These are phyloP conservation scores for Bungarus multicinctus DNA, from an alignment of 2,113 vertebrate species.

Conservation along the genomic window DNA sequence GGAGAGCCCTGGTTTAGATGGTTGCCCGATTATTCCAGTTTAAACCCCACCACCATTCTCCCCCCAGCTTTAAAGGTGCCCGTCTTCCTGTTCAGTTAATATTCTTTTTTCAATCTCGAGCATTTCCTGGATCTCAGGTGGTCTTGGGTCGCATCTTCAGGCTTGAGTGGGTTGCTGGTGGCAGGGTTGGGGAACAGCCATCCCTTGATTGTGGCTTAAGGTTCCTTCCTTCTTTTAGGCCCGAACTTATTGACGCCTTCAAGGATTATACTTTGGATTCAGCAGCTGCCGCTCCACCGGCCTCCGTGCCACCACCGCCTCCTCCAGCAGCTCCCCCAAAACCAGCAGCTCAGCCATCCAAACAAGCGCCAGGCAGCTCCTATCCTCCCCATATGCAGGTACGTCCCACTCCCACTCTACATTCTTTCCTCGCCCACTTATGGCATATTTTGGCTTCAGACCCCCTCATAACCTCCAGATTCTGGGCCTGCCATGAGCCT, in stretches of 20 bases:
- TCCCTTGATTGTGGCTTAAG: background rate
- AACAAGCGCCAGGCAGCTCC: slow-evolving; percentile 89
- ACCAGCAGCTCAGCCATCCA: slow-evolving; percentile 63
- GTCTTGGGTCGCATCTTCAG: background rate
- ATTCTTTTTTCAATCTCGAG: too few relatives aligned
- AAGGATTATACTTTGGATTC: slow-evolving; percentile 87
- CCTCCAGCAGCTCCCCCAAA: slow-evolving; percentile 64
- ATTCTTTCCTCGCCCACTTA: background rate
- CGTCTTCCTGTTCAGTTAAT: too few relatives aligned
- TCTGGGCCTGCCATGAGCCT: background rate
- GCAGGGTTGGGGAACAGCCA: background rate
- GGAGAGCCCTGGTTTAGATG: too few relatives aligned
- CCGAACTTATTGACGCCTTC: slow-evolving; percentile 82
- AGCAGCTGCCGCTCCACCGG: slow-evolving; percentile 61
- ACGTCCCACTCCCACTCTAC: slow-evolving; percentile 15
- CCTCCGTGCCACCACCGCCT: slow-evolving; percentile 53
- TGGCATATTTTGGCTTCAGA: background rate
- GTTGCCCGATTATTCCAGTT: background rate
- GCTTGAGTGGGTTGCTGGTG: background rate
- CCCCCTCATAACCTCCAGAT: too few relatives aligned
- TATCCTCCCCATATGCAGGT: slow-evolving; percentile 95
- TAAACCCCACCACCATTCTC: background rate
- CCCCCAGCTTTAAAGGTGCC: background rate
- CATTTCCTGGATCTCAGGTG: too few relatives aligned
- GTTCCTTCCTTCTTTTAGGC: slow-evolving; percentile 53